These are phyloP conservation scores for Lamellibrachia columna DNA, from an alignment of 2,888 invertebrate species.

Conservation along the genomic window DNA sequence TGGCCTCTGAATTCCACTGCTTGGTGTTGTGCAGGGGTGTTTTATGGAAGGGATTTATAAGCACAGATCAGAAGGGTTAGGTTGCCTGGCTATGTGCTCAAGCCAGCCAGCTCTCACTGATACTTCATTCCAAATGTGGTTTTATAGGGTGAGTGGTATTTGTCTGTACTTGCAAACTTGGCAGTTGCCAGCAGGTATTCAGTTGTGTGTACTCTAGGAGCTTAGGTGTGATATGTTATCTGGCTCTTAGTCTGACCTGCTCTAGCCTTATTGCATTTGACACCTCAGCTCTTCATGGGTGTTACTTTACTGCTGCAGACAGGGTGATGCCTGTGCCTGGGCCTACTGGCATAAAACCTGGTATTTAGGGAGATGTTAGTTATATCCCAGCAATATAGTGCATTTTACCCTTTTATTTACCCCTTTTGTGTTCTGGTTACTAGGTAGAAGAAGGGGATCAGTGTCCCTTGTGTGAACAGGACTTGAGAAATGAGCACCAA, in stretches of 20 bases:
- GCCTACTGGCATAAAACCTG: background rate
- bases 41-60: background rate
- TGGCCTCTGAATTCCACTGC: background rate
- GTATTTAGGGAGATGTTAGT: background rate
- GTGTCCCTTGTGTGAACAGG: background rate
- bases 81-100: background rate
- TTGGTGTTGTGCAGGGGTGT: background rate
- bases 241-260: background rate
- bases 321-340: background rate
- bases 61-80: slow-evolving; percentile 3
- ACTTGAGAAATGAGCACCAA: background rate
- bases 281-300: background rate
- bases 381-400: background rate
- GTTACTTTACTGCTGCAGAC: background rate
- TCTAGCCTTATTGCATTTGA: background rate
- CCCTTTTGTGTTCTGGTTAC: background rate
- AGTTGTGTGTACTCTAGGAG: background rate
- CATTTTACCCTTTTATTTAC: background rate
- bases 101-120: background rate
- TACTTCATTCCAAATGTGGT: background rate
- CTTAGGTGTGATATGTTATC: background rate
- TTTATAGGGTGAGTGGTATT: background rate
- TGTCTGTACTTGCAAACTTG: background rate
- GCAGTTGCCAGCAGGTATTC: background rate
- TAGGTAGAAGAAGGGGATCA: background rate